Base-by-base conservation (phyloP, 2,113 vertebrate species). In the Oreocharis arfaki region DNA sequence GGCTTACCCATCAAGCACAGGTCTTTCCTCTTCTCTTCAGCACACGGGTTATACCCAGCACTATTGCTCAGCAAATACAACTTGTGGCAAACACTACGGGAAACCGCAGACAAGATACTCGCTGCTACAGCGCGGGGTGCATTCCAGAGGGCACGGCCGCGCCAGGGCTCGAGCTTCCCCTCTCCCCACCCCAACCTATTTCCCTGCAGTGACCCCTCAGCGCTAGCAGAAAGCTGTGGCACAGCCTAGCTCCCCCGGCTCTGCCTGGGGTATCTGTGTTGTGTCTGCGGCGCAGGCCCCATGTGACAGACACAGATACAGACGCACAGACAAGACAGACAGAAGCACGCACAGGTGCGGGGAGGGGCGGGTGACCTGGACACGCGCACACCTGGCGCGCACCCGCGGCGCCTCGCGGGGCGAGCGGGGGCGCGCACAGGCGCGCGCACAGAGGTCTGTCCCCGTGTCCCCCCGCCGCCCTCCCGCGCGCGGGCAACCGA, bases 51-150 rank as follows among this genome's bases (percentile, higher is more conserved):
- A 16, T 9, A 86, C 5, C 53, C 74, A 39, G 49, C 83, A 13
- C 93, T 80, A 91, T 74, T 82, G 91, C 96, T 96, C 92, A 95
- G 94, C 94, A 95, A 94, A 96, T 64, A 46, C 78, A 95, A 96
- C 85, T 96, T 47, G 78, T 33, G 65, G 60, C 87, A 39, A 71
- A 18, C 91, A 32, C 50, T 30, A 35, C 1, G 37, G 61, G 32
- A 61, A 93, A 32, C 30, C 64, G 65, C 94, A 90, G 71, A 6
- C 73, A 39, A 74, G 50, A 41, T 1, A 42, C 65, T 12, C 3
- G 79, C 79, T 8, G 64, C 78, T 28, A 46, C 33, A 16, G 67
- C 64, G 77, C 50, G 61, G 3, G 27, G 59, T 8, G 68, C 8
- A 21, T 4, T 41, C 41, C 6, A 8, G n/a, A 60, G 79, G 49